Conservation (phyloP, 2,888 invertebrate genomes). For the Bedellia somnulentella region DNA sequence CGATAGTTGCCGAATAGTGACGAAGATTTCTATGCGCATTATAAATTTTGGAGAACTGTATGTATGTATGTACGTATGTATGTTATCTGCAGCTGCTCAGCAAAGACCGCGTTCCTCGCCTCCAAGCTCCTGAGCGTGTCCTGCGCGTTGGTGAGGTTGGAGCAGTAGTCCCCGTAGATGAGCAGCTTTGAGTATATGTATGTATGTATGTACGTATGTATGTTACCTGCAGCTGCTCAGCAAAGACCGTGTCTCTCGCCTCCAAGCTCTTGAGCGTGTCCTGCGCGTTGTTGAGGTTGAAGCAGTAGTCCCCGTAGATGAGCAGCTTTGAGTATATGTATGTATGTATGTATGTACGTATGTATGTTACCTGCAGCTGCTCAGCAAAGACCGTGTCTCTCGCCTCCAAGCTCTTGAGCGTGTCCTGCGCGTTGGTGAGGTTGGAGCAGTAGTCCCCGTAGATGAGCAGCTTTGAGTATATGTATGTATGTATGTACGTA, state of each 20-base stretch:
- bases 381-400: conserved; percentile 67
- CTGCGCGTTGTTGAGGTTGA: conserved; percentile 85
- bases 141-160: conserved; percentile 85
- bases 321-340: no score
- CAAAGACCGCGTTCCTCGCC: conserved; percentile 65
- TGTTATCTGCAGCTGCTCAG: conserved; percentile 70
- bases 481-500: no score
- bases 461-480: no score
- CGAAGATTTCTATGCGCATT: no score
- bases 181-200: no score
- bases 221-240: conserved; percentile 70
- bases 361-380: conserved; percentile 70
- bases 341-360: no score
- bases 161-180: no score
- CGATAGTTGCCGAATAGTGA: no score
- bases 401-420: conserved; percentile 75
- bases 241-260: conserved; percentile 65
- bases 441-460: conserved; percentile 97
- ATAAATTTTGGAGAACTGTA: no score
- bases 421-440: conserved; percentile 82
- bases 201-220: no score
- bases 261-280: conserved; percentile 78
- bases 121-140: conserved; percentile 78
- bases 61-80: no score
- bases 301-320: no score